A percentile compares a stretch with the other conserved stretches of the same genome.
These are phyloP conservation scores for Brassicogethes aeneus DNA, from an alignment of 2,888 invertebrate species.

Conservation along the genomic window DNA sequence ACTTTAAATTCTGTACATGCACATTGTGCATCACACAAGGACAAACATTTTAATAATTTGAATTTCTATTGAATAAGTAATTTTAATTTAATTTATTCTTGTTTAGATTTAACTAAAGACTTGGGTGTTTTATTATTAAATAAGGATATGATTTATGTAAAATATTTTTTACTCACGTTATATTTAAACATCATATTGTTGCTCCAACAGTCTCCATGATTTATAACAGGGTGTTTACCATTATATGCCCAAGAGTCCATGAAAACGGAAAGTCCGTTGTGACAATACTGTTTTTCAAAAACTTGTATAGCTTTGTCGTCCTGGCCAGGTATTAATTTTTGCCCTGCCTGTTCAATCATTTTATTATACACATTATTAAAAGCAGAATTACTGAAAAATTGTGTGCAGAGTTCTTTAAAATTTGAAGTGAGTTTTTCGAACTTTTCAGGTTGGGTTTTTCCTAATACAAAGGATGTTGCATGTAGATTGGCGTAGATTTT, in stretches of 20 bases:
- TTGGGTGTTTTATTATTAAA: too few relatives aligned
- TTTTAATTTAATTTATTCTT: too few relatives aligned
- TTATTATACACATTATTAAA: not conserved
- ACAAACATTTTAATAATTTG: too few relatives aligned
- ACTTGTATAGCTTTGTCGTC: not conserved
- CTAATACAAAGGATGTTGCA: conserved; percentile 14
- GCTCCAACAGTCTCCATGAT: conserved; percentile 10
- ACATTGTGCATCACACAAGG: too few relatives aligned
- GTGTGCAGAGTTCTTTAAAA: conserved; percentile 1
- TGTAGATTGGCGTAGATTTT: conserved; percentile 16
- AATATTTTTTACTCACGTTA: not conserved
- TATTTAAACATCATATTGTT: conserved; percentile 18
- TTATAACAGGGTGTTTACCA: conserved; percentile 3
- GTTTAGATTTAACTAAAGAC: too few relatives aligned
- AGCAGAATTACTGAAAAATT: not conserved
- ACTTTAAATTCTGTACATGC: too few relatives aligned
- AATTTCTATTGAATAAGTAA: too few relatives aligned
- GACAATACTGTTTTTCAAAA: conserved; percentile 2
- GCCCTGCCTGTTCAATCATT: not conserved
- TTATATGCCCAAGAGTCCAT: conserved; percentile 14
- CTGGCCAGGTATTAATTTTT: not conserved
- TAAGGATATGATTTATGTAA: not conserved
- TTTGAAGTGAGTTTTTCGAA: conserved; percentile 5
- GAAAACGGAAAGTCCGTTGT: conserved; percentile 6
- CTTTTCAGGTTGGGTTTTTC: conserved; percentile 11